phyloP scores from a whole-genome alignment of 2,797 vertebrate genomes.

The Tangara arthus region DNA sequence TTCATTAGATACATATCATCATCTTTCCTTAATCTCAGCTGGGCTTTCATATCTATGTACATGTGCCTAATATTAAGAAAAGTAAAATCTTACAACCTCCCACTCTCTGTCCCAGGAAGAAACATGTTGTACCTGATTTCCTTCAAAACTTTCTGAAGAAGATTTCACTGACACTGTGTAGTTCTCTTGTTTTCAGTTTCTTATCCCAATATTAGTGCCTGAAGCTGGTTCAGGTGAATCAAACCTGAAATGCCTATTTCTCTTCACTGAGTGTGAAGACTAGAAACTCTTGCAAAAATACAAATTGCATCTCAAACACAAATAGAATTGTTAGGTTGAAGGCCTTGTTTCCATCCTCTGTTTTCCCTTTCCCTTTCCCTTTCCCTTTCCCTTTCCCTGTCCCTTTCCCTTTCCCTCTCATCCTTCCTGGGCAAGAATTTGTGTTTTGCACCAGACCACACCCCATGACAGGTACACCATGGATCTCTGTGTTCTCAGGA shows the following conservation, averaged over 20 bases:
- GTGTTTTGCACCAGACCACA: neutral
- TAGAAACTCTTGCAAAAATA: neutral
- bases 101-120: neutral
- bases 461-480: accelerated
- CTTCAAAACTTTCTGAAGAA: neutral
- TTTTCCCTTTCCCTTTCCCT: neutral
- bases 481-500: neutral
- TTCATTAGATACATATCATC: neutral
- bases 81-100: neutral
- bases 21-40: neutral
- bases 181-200: neutral
- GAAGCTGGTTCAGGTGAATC: neutral
- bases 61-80: neutral
- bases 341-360: neutral
- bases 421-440: neutral
- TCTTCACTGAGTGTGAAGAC: neutral
- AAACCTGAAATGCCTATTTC: neutral
- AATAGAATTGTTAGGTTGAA: neutral
- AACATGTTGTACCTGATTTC: neutral
- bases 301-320: neutral
- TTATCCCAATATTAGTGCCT: neutral
- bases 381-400: no score
- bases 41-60: neutral
- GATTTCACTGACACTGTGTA: neutral
- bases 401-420: neutral